Conservation (phyloP, 37 sponge, comb jelly and placozoan genomes). For the Geodia barretti region DNA sequence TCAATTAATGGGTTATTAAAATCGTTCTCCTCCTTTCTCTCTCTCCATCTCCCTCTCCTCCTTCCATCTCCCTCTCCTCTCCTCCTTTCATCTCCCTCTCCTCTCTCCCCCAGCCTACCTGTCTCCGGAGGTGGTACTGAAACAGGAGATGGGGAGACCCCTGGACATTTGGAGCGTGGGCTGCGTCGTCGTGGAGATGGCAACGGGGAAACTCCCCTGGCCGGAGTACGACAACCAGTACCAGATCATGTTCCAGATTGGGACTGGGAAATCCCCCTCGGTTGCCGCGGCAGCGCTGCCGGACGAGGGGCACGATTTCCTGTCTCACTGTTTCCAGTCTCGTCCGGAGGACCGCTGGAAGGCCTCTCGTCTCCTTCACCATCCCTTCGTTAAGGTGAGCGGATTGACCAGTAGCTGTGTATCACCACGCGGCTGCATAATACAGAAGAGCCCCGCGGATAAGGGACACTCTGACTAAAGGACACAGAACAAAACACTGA, state of each 20-base stretch:
- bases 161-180: constrained; percentile 90
- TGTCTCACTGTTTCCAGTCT: constrained; percentile 55
- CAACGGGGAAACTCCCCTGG: constrained; percentile 89
- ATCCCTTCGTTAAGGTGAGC: constrained; percentile 75
- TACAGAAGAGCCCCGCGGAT: too few relatives aligned
- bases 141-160: constrained; percentile 63
- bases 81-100: too few relatives aligned
- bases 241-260: constrained; percentile 75
- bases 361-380: constrained; percentile 49
- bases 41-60: constrained; percentile 5
- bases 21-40: neutral
- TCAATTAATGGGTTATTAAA: too few relatives aligned
- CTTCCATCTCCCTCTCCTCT: constrained; percentile 8
- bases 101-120: constrained; percentile 63
- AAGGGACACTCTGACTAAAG: too few relatives aligned
- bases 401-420: neutral
- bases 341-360: constrained; percentile 51
- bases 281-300: constrained; percentile 41
- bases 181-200: constrained; percentile 89
- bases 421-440: too few relatives aligned
- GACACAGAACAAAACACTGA: too few relatives aligned
- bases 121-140: constrained; percentile 81
- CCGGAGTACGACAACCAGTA: constrained; percentile 73
- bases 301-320: constrained; percentile 71
- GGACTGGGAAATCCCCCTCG: constrained; percentile 50